Percentiles rank a stretch among this genome's conserved stretches.
Conservation (phyloP, 2,888 invertebrate genomes). For the Hirtodrosophila histrioides region DNA sequence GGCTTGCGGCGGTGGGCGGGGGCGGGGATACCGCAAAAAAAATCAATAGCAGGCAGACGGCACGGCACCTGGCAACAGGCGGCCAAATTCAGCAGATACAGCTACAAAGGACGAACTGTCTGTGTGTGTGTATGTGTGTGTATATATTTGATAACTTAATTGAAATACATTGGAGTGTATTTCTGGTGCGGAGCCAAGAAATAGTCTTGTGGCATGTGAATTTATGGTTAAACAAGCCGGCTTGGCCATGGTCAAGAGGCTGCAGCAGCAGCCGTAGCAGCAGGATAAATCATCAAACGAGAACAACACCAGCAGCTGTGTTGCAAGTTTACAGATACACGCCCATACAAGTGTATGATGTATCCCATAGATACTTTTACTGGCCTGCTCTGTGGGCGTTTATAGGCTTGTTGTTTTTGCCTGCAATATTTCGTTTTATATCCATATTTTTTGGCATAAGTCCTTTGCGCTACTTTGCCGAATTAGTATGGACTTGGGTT, state of each 20-base stretch:
- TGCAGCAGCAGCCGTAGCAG: constrained; percentile 35
- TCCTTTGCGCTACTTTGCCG: constrained; percentile 46
- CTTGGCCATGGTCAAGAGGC: constrained; percentile 63
- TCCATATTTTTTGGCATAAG: constrained; percentile 24
- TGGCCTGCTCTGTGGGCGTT: constrained; percentile 28
- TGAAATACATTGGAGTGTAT: constrained; percentile 72
- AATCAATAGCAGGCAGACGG: constrained; percentile 70
- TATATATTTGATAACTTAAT: constrained; percentile 76
- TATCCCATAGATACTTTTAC: constrained; percentile 30
- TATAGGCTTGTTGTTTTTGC: constrained; percentile 35
- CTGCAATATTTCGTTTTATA: not conserved
- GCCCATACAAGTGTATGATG: constrained; percentile 29
- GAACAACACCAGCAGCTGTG: constrained; percentile 13
- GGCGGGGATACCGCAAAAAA: constrained; percentile 31
- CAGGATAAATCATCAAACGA: constrained; percentile 46
- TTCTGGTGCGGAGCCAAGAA: constrained; percentile 57
- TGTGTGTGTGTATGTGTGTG: constrained; percentile 17
- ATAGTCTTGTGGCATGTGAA: constrained; percentile 52
- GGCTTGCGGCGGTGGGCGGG: not conserved
- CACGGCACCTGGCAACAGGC: constrained; percentile 70
- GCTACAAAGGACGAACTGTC: constrained; percentile 18
- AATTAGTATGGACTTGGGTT: constrained; percentile 36
- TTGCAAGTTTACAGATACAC: constrained; percentile 29
- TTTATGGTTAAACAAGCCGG: constrained; percentile 72
- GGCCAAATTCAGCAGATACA: constrained; percentile 38